Evolutionary conservation across 2,797 vertebrate genomes (phyloP).

Genomic region (Dryobates pubescens): DNA sequence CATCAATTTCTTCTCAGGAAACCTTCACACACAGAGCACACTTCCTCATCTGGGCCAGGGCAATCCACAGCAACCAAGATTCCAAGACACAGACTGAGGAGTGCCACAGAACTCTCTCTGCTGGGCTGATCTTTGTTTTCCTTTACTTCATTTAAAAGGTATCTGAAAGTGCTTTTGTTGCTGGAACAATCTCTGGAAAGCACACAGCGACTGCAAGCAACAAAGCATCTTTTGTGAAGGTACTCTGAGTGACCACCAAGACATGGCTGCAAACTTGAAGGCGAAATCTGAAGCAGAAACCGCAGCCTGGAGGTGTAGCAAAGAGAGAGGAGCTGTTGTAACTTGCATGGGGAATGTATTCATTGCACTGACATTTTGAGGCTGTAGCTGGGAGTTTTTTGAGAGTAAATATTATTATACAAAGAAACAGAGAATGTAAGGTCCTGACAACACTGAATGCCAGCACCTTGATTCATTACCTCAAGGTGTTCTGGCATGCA

Average conservation of each 20-base stretch:
- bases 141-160: background rate
- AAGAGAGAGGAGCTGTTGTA: background rate
- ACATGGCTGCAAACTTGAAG: background rate
- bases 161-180: background rate
- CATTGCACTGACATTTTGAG: background rate
- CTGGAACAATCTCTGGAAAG: background rate
- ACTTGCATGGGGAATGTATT: background rate
- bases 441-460: background rate
- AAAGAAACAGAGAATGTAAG: background rate
- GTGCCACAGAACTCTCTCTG: background rate
- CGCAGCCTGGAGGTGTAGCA: background rate
- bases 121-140: background rate
- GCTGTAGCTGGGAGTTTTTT: background rate
- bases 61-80: background rate
- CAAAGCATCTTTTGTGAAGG: constrained; percentile 2
- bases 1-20: background rate
- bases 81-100: background rate
- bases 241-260: background rate
- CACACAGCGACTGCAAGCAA: background rate
- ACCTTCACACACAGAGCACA: background rate
- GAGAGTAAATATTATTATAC: constrained; percentile 30
- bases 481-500: background rate
- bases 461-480: constrained; percentile 14
- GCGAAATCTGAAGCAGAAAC: constrained; percentile 16
- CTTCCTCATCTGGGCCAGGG: background rate